These are phyloP conservation scores for Gymnogyps californianus DNA, from an alignment of 2,113 vertebrate species.

Conservation along the genomic window DNA sequence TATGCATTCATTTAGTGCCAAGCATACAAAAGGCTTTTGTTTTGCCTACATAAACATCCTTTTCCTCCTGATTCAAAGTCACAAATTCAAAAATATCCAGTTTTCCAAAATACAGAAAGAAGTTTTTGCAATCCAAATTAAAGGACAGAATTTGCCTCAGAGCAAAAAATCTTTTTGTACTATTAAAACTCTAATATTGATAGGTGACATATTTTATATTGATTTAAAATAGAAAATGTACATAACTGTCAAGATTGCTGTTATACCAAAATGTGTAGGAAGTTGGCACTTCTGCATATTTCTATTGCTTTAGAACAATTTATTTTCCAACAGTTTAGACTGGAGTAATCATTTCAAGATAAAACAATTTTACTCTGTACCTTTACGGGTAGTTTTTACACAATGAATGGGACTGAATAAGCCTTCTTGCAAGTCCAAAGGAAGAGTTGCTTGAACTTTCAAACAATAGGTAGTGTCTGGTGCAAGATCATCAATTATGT, in stretches of 20 bases:
- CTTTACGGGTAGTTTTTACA: constrained; percentile 54
- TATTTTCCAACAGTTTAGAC: not conserved
- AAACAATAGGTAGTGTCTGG: constrained; percentile 71
- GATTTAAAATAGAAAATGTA: not conserved
- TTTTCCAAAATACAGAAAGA: not conserved
- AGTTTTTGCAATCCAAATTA: not conserved
- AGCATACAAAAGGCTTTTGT: not conserved
- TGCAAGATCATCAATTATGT: constrained; percentile 33
- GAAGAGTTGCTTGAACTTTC: constrained; percentile 47
- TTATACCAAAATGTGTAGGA: not conserved
- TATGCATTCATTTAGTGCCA: not conserved
- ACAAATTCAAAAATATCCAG: not conserved
- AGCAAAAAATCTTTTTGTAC: not conserved
- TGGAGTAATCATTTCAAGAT: not conserved
- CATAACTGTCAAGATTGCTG: not conserved
- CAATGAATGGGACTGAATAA: constrained; percentile 52
- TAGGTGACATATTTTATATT: not conserved
- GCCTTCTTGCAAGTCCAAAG: fast-evolving
- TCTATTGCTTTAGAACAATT: not conserved
- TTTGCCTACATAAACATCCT: not conserved
- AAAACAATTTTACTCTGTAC: constrained; percentile 2
- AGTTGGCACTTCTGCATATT: not conserved
- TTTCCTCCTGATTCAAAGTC: not conserved
- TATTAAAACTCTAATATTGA: not conserved
- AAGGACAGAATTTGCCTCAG: not conserved